A percentile compares a stretch with the other conserved stretches of the same genome.
Conservation (phyloP, 2,888 invertebrate species). For the Oasisia sp. region DNA sequence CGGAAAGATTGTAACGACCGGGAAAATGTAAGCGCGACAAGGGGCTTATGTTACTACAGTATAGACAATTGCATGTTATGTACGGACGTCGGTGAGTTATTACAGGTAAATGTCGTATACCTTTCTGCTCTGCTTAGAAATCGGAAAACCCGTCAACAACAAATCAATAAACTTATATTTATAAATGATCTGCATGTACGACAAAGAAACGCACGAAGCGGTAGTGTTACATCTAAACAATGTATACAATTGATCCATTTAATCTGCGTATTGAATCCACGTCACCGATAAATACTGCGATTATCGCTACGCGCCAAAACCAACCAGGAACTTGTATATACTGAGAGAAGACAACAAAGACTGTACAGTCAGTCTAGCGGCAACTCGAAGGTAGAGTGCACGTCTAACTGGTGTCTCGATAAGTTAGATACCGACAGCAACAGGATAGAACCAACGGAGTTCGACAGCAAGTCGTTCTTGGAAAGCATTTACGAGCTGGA, state of each 20-base stretch:
- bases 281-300: not conserved
- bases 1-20: no score
- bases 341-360: not conserved
- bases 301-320: not conserved
- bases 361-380: not conserved
- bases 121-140: no score
- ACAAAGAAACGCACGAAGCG: not conserved
- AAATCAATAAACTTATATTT: not conserved
- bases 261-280: not conserved
- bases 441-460: slow-evolving; percentile 31
- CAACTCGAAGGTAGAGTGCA: not conserved
- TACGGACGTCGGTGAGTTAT: no score
- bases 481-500: slow-evolving; percentile 24
- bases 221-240: not conserved
- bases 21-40: no score
- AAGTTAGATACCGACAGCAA: not conserved
- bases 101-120: no score
- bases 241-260: not conserved
- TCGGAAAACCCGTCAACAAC: not conserved
- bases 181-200: not conserved
- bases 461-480: slow-evolving; percentile 34
- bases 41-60: no score
- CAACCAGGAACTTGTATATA: not conserved
- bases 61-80: no score
- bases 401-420: not conserved